Evolutionary conservation across 2,888 invertebrate species (phyloP).

Genomic region (Tanypteryx hageni): DNA sequence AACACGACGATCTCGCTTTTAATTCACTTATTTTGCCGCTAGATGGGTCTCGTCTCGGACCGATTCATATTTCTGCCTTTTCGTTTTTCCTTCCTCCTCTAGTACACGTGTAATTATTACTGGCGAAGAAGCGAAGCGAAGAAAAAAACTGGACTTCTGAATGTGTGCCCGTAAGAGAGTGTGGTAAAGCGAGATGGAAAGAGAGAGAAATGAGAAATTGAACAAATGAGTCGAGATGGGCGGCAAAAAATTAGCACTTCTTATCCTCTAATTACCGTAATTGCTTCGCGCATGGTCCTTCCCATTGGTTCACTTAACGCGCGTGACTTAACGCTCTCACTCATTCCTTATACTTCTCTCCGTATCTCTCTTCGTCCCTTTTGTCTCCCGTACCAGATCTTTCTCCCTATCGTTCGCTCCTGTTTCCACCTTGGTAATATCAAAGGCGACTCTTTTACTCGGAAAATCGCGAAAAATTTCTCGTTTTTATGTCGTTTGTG

Average conservation of each 20-base stretch:
- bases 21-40: neutral
- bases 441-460: too few species aligned
- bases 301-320: constrained; percentile 1
- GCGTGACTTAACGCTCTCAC: constrained; percentile 30
- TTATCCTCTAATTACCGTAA: constrained; percentile 61
- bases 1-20: too few species aligned
- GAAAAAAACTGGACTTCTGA: neutral
- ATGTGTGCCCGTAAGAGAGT: neutral
- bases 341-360: neutral
- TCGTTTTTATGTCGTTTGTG: too few species aligned
- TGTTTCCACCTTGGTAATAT: too few species aligned
- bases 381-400: neutral
- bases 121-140: neutral
- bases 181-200: neutral
- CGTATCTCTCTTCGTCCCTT: neutral
- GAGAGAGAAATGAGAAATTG: neutral
- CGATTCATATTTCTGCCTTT: neutral
- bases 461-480: too few species aligned
- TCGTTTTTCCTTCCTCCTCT: neutral
- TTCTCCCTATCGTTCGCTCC: neutral
- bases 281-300: constrained; percentile 31
- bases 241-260: neutral
- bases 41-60: neutral
- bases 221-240: constrained; percentile 34
- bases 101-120: constrained; percentile 16